Base-by-base conservation (phyloP, 1,140 invertebrate genomes). In the Sitophilus oryzae region DNA sequence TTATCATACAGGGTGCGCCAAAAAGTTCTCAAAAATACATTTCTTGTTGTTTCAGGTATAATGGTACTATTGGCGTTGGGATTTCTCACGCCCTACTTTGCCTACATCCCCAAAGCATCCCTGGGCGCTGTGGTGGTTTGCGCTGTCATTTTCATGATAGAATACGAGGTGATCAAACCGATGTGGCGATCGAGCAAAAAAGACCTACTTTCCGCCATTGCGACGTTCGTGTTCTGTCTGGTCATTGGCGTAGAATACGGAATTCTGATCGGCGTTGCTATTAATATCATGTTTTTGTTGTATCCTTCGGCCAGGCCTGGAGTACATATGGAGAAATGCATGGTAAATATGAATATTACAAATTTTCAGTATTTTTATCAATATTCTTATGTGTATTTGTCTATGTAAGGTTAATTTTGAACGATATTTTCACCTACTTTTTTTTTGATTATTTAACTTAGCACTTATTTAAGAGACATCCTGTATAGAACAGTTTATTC, bases 81-180 rank as follows among this genome's bases (percentile, higher is more conserved):
- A 56, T 76, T 93, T 14, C 74, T 94, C 0, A 91, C 91, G 0
- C 88, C 89, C 0, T 92, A 88, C 61, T 93, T 93, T 69, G 86
- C 84, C 62, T 93, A 82, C 65, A 91, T 94, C 66, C 91, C 91
- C 0, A 91, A 91, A 73, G 85, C 89, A 0, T 82, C 86, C 0
- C 71, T 93, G 0, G 87, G 87, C 20, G 85, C 89, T 9, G 89
- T 93, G 6, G 90, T 93, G 23, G 92, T 93, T 50, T 88, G 86
- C 61, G 90, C 91, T 43, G 90, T 94, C 25, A 84, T 93, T 68
- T 91, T 91, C 69, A 93, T 93, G 90, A 87, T 93, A 60, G 89
- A 93, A 68, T 90, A 89, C 69, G 82, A 91, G 72, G 77, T 92
- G 23, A 80, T 94, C 0, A 82, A 85, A 56, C 83, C 89, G 0